Conservation (phyloP, 2,113 vertebrate genomes). For the Callipepla californica region DNA sequence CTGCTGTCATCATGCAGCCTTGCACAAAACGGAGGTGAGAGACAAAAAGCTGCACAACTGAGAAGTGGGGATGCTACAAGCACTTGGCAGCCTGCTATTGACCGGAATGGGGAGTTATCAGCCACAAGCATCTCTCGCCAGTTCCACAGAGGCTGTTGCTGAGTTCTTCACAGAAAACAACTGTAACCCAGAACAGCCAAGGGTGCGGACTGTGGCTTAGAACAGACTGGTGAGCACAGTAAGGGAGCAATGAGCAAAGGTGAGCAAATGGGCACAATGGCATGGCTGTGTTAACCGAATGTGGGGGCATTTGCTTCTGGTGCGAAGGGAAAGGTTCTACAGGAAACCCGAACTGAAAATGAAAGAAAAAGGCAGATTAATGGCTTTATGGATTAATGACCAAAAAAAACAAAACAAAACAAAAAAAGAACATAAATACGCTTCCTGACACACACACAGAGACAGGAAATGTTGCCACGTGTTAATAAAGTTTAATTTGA, state of each 20-base stretch:
- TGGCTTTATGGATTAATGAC: conserved; percentile 79
- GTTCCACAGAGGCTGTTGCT: conserved; percentile 71
- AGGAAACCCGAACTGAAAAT: conserved; percentile 97
- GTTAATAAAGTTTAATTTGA: conserved; percentile 55
- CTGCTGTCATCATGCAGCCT: background rate
- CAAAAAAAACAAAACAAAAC: conserved; percentile 21
- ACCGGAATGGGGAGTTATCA: background rate
- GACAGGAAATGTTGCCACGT: conserved; percentile 12
- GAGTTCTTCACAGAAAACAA: conserved; percentile 69
- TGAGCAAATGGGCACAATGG: conserved; percentile 52
- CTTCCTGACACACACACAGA: background rate
- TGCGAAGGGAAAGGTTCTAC: conserved; percentile 88
- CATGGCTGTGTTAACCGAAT: conserved; percentile 51
- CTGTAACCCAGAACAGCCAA: conserved; percentile 47
- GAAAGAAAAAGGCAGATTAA: conserved; percentile 92
- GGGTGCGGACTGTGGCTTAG: conserved; percentile 39
- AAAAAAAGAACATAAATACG: conserved; percentile 13
- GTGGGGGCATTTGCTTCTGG: conserved; percentile 81
- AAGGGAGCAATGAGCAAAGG: conserved; percentile 54
- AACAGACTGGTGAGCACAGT: conserved; percentile 22
- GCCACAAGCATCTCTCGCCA: background rate
- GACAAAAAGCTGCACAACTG: background rate
- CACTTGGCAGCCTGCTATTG: background rate
- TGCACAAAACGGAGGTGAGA: rapidly evolving
- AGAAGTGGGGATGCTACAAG: background rate